Percentiles rank a stretch among this genome's conserved stretches.
These are phyloP conservation scores for Gymnocypris eckloni DNA, from an alignment of 2,797 vertebrate species.

Conservation along the genomic window DNA sequence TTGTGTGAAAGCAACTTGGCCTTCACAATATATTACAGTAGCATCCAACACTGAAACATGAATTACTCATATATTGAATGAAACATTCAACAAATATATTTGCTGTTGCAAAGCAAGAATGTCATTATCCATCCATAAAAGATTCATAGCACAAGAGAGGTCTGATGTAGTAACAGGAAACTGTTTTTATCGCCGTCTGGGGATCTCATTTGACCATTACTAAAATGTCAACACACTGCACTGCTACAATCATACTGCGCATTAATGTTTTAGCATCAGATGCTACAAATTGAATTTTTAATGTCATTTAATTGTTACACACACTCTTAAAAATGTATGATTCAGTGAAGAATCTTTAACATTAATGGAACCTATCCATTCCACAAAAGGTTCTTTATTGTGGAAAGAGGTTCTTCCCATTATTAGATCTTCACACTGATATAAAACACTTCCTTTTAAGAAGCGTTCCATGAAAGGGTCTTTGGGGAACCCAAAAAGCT, in stretches of 20 bases:
- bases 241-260: not conserved
- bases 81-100: not conserved
- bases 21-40: not conserved
- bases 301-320: not conserved
- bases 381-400: too few species aligned
- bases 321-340: too few species aligned
- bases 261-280: not conserved
- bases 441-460: too few species aligned
- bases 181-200: conserved; percentile 15
- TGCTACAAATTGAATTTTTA: not conserved
- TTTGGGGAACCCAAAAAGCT: too few species aligned
- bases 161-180: conserved; percentile 26
- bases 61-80: not conserved
- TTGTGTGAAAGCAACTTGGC: not conserved
- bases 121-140: not conserved
- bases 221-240: not conserved
- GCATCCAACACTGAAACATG: not conserved
- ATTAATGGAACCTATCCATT: not conserved
- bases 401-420: not conserved
- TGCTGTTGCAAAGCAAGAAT: not conserved
- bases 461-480: too few species aligned
- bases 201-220: not conserved
- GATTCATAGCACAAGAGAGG: not conserved
- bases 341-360: not conserved
- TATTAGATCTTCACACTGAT: not conserved